Evolutionary conservation across 2,113 vertebrate genomes (phyloP), one percentile per base, ranked within the genome.

Genomic region (Gobio gobio): DNA sequence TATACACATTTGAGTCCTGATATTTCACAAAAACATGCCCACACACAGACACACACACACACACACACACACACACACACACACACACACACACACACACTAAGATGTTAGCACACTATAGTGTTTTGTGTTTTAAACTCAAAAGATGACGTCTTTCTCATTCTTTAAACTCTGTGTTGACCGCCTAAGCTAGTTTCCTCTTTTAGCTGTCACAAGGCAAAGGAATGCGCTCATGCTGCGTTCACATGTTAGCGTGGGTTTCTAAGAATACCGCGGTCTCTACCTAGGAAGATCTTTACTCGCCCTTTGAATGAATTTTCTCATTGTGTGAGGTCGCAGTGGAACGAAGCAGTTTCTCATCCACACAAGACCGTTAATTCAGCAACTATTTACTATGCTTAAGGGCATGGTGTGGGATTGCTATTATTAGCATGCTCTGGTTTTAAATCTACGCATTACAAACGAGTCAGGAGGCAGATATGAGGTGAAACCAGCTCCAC

Each of bases 141-240:
- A n/a, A 45, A 45, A 26, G 16, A 26, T 26, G 3, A 51, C 16
- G 43, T 24, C 26, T 54, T 10, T 18, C 10, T 47, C 14, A 16
- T 75, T 51, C 24, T 54, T 54, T 18, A 33, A 54, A 76, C 20
- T 26, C 13, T 20, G 13, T 29, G 45, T 20, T 76, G 16, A 74
- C 43, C 7, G 24, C 73, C 45, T 18, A 18, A 18, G 45, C 45
- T 33, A 14, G 8, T 83, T 85, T 72, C 82, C 84, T 81, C 82
- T 64, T 80, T 85, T 64, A 87, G 45, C 86, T 86, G 79, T 70
- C 85, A 88, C 83, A 85, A 85, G 73, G 82, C 51, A 54, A 29
- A 9, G 3, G 9, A 76, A 54, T 51, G 72, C 26, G 29, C 74
- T 83, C n/a, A 73, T 63, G n/a, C 81, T 45, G n/a, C 45, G 8